phyloP scores from a whole-genome alignment of 2,888 invertebrate species.

The Sinelater perroti region DNA sequence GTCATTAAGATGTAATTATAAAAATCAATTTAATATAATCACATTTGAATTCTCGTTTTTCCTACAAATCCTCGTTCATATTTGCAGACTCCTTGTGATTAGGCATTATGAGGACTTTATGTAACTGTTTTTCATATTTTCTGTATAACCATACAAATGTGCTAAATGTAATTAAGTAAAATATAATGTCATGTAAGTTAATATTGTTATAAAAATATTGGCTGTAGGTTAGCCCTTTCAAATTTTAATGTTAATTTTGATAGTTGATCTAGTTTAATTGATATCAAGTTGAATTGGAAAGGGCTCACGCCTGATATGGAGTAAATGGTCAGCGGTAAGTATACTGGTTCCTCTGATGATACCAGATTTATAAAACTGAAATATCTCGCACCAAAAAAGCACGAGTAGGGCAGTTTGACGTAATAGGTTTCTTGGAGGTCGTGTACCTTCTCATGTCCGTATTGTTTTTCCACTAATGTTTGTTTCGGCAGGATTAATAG shows the following conservation, averaged over 20 bases:
- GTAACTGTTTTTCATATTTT: no score
- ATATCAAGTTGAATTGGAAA: constrained; percentile 14
- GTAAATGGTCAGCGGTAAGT: background rate
- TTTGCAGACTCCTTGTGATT: no score
- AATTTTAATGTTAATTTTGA: constrained; percentile 8
- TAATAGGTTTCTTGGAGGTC: background rate
- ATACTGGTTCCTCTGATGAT: background rate
- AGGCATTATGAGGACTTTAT: no score
- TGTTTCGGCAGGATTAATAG: background rate
- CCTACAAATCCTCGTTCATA: no score
- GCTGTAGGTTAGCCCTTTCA: no score
- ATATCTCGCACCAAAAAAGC: constrained; percentile 2
- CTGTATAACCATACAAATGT: no score
- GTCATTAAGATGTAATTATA: no score
- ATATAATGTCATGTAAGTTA: no score
- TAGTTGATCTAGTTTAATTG: constrained; percentile 14
- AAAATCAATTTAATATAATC: no score
- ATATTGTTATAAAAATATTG: no score
- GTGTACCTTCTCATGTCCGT: constrained; percentile 6
- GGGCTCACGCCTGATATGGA: background rate
- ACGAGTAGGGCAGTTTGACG: background rate
- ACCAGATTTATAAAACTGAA: constrained; percentile 1
- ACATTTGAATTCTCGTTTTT: no score
- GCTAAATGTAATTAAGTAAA: no score
- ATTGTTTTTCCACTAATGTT: constrained; percentile 1